Evolutionary conservation across 2,113 vertebrate genomes (phyloP).

Genomic region (Otus sunia): DNA sequence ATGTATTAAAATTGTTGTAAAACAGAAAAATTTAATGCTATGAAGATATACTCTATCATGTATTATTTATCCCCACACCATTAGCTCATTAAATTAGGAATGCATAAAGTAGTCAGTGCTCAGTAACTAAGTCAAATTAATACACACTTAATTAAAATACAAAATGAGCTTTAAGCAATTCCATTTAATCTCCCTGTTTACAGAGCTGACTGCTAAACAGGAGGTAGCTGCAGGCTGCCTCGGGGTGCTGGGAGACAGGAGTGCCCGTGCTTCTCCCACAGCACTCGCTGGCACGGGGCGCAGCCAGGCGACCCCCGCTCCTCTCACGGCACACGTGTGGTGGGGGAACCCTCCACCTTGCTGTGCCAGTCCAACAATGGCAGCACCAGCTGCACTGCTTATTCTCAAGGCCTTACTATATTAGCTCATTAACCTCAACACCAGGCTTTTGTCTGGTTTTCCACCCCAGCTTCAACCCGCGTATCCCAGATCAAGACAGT

Average conservation of each 20-base stretch:
- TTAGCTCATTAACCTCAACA: not conserved
- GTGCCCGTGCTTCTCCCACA: fast-evolving
- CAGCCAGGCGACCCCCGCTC: not conserved
- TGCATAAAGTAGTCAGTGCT: slow-evolving; percentile 42
- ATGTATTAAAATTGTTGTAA: slow-evolving; percentile 34
- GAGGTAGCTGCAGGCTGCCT: not conserved
- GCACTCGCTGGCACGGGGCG: fast-evolving
- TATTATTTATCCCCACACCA: slow-evolving; percentile 68
- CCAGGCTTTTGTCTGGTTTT: not conserved
- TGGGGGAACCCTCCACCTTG: not conserved
- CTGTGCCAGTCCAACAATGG: fast-evolving
- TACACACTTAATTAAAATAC: slow-evolving; percentile 57
- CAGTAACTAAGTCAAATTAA: slow-evolving; percentile 63
- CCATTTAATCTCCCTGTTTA: not conserved
- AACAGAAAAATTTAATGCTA: slow-evolving; percentile 1
- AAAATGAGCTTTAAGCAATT: slow-evolving; percentile 17
- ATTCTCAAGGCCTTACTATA: not conserved
- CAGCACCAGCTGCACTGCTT: fast-evolving
- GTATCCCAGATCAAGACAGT: not conserved
- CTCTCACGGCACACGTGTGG: fast-evolving
- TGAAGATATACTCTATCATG: not conserved
- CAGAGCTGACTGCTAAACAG: not conserved
- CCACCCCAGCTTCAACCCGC: not conserved
- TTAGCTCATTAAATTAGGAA: slow-evolving; percentile 65
- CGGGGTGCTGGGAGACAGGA: no score